Base-by-base conservation (phyloP, 1,140 invertebrate species). In the Leptonema lineaticorne region DNA sequence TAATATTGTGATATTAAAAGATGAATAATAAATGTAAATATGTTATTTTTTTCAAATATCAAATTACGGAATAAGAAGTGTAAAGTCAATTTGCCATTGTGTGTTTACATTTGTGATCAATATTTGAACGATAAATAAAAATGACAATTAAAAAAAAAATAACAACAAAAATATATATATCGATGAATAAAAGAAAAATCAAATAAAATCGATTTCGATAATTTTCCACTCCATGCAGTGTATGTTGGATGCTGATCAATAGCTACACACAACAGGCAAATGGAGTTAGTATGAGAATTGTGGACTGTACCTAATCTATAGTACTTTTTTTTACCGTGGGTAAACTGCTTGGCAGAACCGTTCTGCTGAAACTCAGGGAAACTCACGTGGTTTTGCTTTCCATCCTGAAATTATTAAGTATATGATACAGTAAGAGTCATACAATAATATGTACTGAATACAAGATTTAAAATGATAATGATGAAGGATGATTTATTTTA, bases 331-430 rank as follows among this genome's bases (percentile, higher is more conserved):
- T 87, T 87, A 92, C 91, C 91, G 85, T 92, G 88, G 76, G 90
- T 88, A 82, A 93, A 91, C 80, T 92, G 87, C 83, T 92, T 92
- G 22, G 89, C 90, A 74, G 89, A 89, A 75, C 90, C 90, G 75
- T 93, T 93, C 83, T 92, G 90, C 80, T 92, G 90, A 76, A 92
- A 90, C 82, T 92, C 90, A 14, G 90, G 90, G 81, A 93, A 93
- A 78, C 90, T 92, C 53, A 93, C 91, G 80, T 92, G 91, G 79
- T 92, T 92, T 75, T 89, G 87, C 82, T 92, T 92, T 63, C 90
- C 90, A 78, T 90, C 88, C 89, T 90, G 78, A 84, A 83, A 69
- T 76, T 58, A n/a, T n/a, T n/a, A n/a, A n/a, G n/a, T n/a, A n/a
- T n/a, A n/a, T n/a, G n/a, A n/a, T n/a, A n/a, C n/a, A n/a, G n/a